These are phyloP conservation scores for Vombatus ursinus DNA, from an alignment of 2,113 vertebrate genomes.

Conservation along the genomic window DNA sequence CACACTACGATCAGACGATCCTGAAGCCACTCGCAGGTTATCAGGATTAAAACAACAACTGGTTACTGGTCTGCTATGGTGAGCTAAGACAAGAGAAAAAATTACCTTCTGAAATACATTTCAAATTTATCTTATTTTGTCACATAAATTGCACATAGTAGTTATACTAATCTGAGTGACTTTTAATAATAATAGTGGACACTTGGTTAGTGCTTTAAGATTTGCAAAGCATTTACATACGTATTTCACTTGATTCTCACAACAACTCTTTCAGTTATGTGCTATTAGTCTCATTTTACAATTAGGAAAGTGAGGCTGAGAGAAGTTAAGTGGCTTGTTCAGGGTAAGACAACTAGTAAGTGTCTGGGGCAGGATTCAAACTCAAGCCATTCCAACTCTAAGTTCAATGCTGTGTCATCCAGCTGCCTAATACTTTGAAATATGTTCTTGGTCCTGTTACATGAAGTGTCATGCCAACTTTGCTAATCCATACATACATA, in stretches of 20 bases:
- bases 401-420: neutral
- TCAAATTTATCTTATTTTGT: neutral
- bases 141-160: neutral
- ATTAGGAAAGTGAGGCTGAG: neutral
- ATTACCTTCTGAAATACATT: neutral
- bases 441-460: neutral
- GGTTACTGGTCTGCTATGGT: constrained; percentile 83
- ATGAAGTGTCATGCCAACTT: neutral
- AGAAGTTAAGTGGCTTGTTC: neutral
- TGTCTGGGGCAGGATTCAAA: neutral
- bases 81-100: constrained; percentile 73
- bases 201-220: neutral
- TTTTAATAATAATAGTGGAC: too few relatives aligned
- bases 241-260: neutral
- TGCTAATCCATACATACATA: neutral
- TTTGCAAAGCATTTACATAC: neutral
- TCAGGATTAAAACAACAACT: constrained; percentile 86
- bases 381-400: neutral
- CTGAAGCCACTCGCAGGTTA: constrained; percentile 82
- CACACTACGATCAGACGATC: constrained; percentile 83
- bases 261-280: neutral
- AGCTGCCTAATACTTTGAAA: neutral
- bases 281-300: neutral
- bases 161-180: neutral
- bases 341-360: neutral